phyloP scores from a whole-genome alignment of 2,113 vertebrate genomes.

The Okapia johnstoni region DNA sequence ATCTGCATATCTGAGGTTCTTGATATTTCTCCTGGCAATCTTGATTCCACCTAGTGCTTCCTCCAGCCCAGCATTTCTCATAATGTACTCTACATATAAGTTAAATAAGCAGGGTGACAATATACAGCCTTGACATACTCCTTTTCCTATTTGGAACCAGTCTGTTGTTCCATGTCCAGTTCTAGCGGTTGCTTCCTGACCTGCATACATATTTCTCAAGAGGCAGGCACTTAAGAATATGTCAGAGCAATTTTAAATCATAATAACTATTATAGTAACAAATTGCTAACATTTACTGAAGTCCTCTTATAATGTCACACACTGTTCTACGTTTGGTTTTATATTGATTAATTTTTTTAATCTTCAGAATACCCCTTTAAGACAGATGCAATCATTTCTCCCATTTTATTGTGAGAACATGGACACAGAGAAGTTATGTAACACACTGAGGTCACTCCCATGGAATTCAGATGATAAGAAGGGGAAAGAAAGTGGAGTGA shows the following conservation, averaged over 20 bases:
- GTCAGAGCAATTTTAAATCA: not conserved
- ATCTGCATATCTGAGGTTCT: not conserved
- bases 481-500: not conserved
- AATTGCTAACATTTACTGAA: not conserved
- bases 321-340: not conserved
- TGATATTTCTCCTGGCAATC: too few species aligned
- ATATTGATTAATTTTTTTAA: not conserved
- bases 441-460: not conserved
- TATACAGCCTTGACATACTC: not conserved
- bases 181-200: not conserved
- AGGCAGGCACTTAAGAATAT: not conserved
- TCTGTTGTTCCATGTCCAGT: not conserved
- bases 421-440: not conserved
- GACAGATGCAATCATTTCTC: not conserved
- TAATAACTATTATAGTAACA: not conserved
- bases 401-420: not conserved
- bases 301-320: not conserved
- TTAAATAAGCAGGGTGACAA: not conserved
- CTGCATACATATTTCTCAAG: not conserved
- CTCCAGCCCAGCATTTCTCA: not conserved
- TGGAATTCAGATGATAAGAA: not conserved
- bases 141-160: not conserved
- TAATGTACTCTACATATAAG: not conserved
- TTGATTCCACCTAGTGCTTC: too few species aligned
- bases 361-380: not conserved